These are phyloP conservation scores for Tiliqua scincoides DNA, from an alignment of 2,113 vertebrate genomes.

Conservation along the genomic window DNA sequence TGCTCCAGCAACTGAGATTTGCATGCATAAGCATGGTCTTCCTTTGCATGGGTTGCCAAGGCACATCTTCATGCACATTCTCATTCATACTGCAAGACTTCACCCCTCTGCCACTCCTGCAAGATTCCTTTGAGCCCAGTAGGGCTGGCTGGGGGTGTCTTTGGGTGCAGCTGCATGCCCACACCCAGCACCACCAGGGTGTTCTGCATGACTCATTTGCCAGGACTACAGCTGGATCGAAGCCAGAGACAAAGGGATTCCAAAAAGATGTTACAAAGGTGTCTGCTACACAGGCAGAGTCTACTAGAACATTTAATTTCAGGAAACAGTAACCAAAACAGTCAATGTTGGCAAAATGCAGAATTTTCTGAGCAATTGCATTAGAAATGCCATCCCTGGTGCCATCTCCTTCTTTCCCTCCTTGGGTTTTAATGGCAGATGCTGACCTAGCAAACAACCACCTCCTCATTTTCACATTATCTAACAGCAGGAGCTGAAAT, in stretches of 20 bases:
- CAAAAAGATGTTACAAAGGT: not conserved
- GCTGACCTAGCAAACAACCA: not conserved
- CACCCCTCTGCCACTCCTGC: no score
- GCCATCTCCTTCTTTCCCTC: not conserved
- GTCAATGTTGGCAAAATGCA: not conserved
- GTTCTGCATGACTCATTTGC: not conserved
- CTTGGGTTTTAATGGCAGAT: not conserved
- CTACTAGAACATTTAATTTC: not conserved
- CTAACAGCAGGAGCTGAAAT: not conserved
- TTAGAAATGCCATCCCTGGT: not conserved
- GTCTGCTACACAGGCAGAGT: not conserved
- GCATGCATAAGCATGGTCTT: not conserved
- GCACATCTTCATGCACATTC: no score
- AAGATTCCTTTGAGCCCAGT: no score
- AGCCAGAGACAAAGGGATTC: not conserved
- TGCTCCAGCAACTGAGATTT: no score
- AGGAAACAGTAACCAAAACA: not conserved
- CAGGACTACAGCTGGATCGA: not conserved
- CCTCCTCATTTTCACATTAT: not conserved
- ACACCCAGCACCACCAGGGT: not conserved
- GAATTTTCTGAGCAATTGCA: not conserved
- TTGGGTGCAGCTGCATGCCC: not conserved
- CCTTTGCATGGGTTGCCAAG: not conserved
- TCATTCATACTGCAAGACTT: no score
- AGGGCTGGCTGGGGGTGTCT: not conserved